A percentile compares a stretch with the other conserved stretches of the same genome.
Evolutionary conservation across 1,140 invertebrate genomes (phyloP).

Genomic region (Neotoxoptera formosana): DNA sequence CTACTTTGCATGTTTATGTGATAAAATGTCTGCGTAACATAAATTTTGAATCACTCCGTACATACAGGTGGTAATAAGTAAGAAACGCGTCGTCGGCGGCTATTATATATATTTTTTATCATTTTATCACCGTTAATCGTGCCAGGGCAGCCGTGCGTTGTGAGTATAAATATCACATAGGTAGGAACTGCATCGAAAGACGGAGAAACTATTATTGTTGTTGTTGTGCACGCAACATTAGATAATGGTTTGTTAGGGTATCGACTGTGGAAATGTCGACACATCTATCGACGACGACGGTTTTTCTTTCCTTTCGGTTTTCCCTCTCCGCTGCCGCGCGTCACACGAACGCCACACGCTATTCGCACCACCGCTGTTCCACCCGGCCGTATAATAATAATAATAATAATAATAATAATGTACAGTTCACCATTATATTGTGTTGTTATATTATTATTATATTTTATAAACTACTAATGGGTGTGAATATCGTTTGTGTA

Average conservation of each 20-base stretch:
- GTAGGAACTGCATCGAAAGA: no score
- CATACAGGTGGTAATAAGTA: no score
- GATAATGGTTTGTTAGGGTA: background rate
- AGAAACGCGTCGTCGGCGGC: background rate
- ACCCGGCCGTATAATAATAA: background rate
- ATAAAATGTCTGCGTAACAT: no score
- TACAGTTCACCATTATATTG: background rate
- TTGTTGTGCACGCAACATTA: conserved; percentile 1
- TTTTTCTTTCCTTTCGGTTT: conserved; percentile 4
- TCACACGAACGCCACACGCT: background rate
- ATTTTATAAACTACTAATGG: background rate
- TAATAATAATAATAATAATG: background rate
- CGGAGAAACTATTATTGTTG: background rate
- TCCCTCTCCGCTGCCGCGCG: background rate
- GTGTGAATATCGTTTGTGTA: conserved; percentile 19
- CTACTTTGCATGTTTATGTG: no score
- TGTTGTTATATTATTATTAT: no score
- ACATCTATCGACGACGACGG: conserved; percentile 3
- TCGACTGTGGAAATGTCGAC: background rate
- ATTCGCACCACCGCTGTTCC: background rate
- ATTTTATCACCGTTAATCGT: background rate
- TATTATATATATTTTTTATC: background rate
- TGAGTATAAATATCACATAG: background rate
- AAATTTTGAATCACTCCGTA: no score
- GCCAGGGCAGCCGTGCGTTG: background rate